Conservation (phyloP, 2,888 invertebrate species). For the Acanthopleura granulata region DNA sequence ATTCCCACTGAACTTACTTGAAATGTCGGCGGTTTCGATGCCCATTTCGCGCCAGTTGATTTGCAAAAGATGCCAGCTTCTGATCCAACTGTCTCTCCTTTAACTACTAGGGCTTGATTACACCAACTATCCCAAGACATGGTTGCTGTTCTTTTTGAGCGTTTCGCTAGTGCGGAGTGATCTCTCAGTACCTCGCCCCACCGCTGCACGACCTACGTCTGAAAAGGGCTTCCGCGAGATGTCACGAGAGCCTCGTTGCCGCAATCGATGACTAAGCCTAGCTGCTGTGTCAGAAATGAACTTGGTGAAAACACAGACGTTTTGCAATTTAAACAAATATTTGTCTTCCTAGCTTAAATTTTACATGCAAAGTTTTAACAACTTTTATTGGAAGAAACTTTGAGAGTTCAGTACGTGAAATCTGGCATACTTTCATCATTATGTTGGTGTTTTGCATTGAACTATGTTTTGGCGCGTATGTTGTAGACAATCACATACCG, state of each 20-base stretch:
- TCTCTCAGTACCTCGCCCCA: slow-evolving; percentile 1
- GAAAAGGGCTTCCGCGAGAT: slow-evolving; percentile 6
- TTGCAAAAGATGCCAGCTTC: neutral
- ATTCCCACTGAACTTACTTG: neutral
- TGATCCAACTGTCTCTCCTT: neutral
- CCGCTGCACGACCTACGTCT: neutral
- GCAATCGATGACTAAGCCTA: neutral
- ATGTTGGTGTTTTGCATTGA: no score
- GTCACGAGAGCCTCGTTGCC: neutral
- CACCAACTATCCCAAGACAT: neutral
- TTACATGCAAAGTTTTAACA: no score
- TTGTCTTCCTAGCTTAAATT: no score
- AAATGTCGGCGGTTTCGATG: neutral
- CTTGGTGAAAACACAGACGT: no score
- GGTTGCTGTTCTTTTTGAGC: neutral
- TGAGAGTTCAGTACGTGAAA: no score
- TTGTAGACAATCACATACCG: no score
- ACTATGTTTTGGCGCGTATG: no score
- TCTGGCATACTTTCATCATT: no score
- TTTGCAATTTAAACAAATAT: no score
- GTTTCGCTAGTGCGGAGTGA: neutral
- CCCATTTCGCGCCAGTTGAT: neutral
- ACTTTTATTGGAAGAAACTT: no score
- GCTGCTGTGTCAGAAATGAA: neutral
- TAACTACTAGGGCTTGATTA: neutral